Percentiles rank a stretch among this genome's conserved stretches.
Conservation (phyloP, 30 jellyfish, hydroid and myxozoan species). For the Aurelia aurita complex sp. Pacific region DNA sequence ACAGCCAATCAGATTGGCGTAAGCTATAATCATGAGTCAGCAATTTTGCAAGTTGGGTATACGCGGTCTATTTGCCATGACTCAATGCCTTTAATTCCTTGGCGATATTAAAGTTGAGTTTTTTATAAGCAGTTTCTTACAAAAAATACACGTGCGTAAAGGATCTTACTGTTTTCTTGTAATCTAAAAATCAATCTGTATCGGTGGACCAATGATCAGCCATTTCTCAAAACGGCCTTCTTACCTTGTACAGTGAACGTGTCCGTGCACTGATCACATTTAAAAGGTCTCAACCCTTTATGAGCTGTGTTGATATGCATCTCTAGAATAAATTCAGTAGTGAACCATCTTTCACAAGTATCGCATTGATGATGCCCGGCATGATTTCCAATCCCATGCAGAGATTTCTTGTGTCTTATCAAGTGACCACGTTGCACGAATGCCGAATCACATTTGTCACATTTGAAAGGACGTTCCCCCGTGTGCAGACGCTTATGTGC, state of each 20-base stretch:
- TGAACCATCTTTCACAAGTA: conserved; percentile 41
- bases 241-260: conserved; percentile 63
- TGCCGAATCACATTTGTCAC: conserved; percentile 57
- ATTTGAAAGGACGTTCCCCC: conserved; percentile 67
- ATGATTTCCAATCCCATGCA: conserved; percentile 43
- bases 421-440: conserved; percentile 59
- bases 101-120: no score
- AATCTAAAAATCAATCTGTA: no score
- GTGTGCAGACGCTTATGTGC: conserved; percentile 66
- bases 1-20: no score
- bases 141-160: no score
- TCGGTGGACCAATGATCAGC: no score
- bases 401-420: conserved; percentile 29
- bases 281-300: conserved; percentile 65
- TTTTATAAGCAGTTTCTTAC: no score
- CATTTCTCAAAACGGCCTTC: no score
- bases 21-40: no score
- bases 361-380: conserved; percentile 28
- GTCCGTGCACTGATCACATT: conserved; percentile 49
- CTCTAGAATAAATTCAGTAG: conserved; percentile 23
- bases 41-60: no score
- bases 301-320: conserved; percentile 46
- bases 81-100: no score
- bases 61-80: no score
- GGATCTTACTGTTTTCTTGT: no score